A percentile compares a stretch with the other conserved stretches of the same genome.
phyloP scores from a whole-genome alignment of 2,888 invertebrate genomes.

The Acanthococcus lagerstroemiae region DNA sequence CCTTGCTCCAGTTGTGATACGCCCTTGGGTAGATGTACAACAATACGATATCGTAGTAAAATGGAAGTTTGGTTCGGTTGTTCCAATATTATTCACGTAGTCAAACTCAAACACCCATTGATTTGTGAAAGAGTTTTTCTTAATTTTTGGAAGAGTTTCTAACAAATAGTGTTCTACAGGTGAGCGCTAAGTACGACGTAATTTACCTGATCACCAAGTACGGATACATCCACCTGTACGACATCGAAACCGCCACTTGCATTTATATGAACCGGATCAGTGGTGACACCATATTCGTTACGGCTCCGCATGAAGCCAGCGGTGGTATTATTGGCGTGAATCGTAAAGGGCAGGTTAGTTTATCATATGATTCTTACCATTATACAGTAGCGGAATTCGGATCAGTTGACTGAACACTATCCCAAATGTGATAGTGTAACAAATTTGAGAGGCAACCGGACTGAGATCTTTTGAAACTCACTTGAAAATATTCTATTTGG shows the following conservation, averaged over 20 bases:
- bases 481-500: too few relatives aligned
- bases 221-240: conserved; percentile 58
- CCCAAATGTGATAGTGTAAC: too few relatives aligned
- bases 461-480: too few relatives aligned
- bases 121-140: background rate
- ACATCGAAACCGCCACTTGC: conserved; percentile 55
- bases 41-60: too few relatives aligned
- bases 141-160: background rate
- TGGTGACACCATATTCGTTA: conserved; percentile 59
- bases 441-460: too few relatives aligned
- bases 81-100: too few relatives aligned
- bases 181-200: conserved; percentile 53
- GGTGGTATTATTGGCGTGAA: conserved; percentile 53
- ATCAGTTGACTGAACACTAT: too few relatives aligned
- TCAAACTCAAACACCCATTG: background rate
- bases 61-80: too few relatives aligned
- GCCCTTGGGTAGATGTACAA: too few relatives aligned
- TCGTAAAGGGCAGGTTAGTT: conserved; percentile 40
- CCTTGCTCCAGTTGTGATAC: too few relatives aligned
- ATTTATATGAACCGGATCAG: conserved; percentile 61
- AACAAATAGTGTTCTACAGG: conserved; percentile 36
- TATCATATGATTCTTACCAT: background rate
- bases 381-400: background rate
- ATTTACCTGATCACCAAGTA: conserved; percentile 59
- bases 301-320: conserved; percentile 53